Percentiles rank a stretch among this genome's conserved stretches.
Evolutionary conservation across 2,888 invertebrate genomes (phyloP).

Genomic region (Seira musarum): DNA sequence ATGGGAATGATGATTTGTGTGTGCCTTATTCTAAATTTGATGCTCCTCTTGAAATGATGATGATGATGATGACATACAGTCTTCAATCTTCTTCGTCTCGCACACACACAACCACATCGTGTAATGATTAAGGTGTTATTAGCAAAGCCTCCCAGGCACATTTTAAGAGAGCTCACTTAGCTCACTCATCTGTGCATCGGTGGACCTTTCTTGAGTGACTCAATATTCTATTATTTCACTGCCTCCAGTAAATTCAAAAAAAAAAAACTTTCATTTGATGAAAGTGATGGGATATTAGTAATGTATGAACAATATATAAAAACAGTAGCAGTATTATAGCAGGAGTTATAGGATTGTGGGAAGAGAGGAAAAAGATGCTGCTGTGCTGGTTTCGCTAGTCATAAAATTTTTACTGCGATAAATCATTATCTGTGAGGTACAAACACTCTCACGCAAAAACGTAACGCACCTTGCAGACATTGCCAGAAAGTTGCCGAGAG

Average conservation of each 20-base stretch:
- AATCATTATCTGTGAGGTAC: constrained; percentile 67
- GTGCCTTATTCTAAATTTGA: constrained; percentile 9
- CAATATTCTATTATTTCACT: constrained; percentile 28
- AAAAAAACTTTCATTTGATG: constrained; percentile 15
- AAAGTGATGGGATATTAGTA: not conserved
- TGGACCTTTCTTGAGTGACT: constrained; percentile 23
- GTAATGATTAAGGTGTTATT: constrained; percentile 68
- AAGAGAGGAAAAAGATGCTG: constrained; percentile 21
- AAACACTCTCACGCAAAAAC: not conserved
- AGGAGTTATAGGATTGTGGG: not conserved
- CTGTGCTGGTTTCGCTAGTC: constrained; percentile 56
- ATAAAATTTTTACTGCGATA: constrained; percentile 66
- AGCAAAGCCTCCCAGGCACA: constrained; percentile 57
- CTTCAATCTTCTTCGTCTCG: constrained; percentile 52
- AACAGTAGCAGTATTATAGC: not conserved
- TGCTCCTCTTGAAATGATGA: not conserved
- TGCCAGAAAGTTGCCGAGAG: not conserved
- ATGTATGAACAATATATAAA: not conserved
- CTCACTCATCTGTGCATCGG: not conserved
- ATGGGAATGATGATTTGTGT: constrained; percentile 20
- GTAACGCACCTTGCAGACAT: constrained; percentile 1
- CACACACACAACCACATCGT: constrained; percentile 24
- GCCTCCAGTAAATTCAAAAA: not conserved
- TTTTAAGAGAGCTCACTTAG: constrained; percentile 36
- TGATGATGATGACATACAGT: constrained; percentile 42